Conservation (phyloP, 2,113 vertebrate species). For the Leiothrix lutea region DNA sequence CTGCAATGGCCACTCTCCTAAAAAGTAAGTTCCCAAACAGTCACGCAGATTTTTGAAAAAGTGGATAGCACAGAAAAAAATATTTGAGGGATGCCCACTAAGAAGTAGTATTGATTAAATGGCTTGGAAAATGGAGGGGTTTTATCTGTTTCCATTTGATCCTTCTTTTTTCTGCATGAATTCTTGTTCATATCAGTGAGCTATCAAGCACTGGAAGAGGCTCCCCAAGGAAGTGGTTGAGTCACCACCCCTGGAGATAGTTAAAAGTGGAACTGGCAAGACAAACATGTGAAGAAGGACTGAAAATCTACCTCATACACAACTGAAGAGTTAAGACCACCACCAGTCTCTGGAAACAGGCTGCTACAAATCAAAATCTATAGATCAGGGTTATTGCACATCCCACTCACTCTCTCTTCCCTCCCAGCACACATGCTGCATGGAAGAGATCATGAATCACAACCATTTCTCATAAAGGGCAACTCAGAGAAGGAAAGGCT, state of each 20-base stretch:
- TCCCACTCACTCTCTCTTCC: background rate
- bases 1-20: background rate
- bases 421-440: background rate
- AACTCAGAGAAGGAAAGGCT: conserved; percentile 15
- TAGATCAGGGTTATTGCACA: background rate
- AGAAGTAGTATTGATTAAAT: background rate
- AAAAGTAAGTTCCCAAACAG: background rate
- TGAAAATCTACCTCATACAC: background rate
- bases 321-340: background rate
- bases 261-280: background rate
- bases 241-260: background rate
- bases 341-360: background rate
- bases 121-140: rapidly evolving
- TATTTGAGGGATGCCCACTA: background rate
- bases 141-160: background rate
- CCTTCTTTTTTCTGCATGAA: background rate
- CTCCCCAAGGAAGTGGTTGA: background rate
- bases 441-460: background rate
- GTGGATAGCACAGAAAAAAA: background rate
- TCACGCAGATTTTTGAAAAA: background rate
- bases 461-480: background rate
- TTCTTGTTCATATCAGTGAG: background rate
- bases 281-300: background rate
- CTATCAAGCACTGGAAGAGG: background rate
- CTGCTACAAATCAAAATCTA: background rate